Base-by-base conservation (phyloP, 2,888 invertebrate genomes). In the Cephus pygmeus region DNA sequence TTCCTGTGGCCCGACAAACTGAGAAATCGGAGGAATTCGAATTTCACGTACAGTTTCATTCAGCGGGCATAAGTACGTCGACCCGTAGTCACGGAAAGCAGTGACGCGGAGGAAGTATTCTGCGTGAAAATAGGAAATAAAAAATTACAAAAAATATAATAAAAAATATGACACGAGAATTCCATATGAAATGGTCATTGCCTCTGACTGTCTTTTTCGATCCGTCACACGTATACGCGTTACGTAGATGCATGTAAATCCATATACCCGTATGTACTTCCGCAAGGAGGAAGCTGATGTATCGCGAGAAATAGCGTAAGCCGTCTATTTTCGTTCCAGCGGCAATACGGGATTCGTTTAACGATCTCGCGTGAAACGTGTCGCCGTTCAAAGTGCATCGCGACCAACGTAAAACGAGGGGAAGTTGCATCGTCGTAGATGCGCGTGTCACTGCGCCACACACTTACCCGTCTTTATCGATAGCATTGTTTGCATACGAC, bases 401-500 rank as follows among this genome's bases (percentile, higher is more conserved):
- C 30, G 34, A 34, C 11, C 30, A 34, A 34, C 34, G 74, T 30
- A 23, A 35, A 74, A 74, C 74, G 74, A 74, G 23, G 34, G 34
- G 74, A 34, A 74, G 36, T 34, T n/a, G 74, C 34, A 34, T 30
- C 12, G 74, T n/a, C 36, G 23, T 35, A 12, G 34, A n/a, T 34
- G 30, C 36, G n/a, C 34, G 74, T 34, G 74, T 35, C 30, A 34
- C 74, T 74, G 36, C 34, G 34, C 33, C 23, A 11, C 36, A 31
- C 71, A 34, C 12, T 34, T 34, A 6, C 36, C 74, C n/a, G 12
- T 34, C 74, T 69, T 77, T 77, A 77, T 77, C 77, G 73, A 77
- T 75, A 77, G 77, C 77, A 77, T 77, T 77, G 77, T 77, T 77
- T 77, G 77, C 77, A 77, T 75, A 68, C 68, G 69, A 34, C 56